Evolutionary conservation across 2,113 vertebrate genomes (phyloP), one percentile per base, ranked within the genome.

Genomic region (Rutilus rutilus): DNA sequence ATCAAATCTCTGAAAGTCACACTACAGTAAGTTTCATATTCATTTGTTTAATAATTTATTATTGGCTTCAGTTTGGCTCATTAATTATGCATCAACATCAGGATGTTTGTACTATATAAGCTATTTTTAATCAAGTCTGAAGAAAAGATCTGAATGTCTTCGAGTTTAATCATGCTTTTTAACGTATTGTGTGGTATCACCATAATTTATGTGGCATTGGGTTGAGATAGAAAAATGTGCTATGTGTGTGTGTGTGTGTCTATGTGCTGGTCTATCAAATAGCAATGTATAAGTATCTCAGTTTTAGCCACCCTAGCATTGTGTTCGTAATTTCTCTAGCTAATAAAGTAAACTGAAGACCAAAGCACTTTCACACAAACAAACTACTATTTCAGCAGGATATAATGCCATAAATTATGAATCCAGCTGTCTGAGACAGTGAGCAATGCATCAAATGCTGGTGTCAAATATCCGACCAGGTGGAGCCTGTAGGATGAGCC

Each of bases 331-430:
- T 89, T 74, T 86, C 42, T 47, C 69, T 33, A 9, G 11, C 65
- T 79, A 54, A 87, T 23, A 57, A 80, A 42, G 17, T 80, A 84
- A 78, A 86, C 50, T 36, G 42, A 86, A 69, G 81, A 84, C 33
- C 25, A 74, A 54, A 57, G 39, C 75, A 78, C 75, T 69, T 76
- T 78, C 71, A 80, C 45, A 69, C 71, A 76, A 69, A 82, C 60
- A 81, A 69, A 52, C 42, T 14, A 65, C 80, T 71, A 27, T 54
- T 78, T 67, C 60, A 80, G 71, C 60, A 78, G 69, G 80, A 83
- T 69, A 30, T 78, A 54, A 6, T 3, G 36, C 36, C 65, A 88
- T 88, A 62, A 59, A 86, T 83, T 88, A 88, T 86, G 78, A 78
- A 88, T 86, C 64, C 75, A 83, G 80, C 84, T 5, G 21, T 85